Evolutionary conservation across 2,888 invertebrate genomes (phyloP).

Genomic region (Acronicta leporina): DNA sequence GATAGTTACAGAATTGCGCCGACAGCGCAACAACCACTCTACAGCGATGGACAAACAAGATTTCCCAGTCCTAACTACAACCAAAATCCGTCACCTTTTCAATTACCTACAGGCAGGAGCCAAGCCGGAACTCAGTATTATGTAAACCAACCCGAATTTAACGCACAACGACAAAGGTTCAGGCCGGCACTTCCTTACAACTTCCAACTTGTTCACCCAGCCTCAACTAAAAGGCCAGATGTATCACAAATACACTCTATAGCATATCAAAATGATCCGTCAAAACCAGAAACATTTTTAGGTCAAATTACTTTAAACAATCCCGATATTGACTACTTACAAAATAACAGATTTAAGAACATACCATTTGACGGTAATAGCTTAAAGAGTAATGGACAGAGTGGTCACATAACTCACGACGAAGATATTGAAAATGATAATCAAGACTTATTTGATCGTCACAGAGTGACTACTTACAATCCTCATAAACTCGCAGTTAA

Average conservation of each 20-base stretch:
- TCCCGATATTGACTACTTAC: constrained; percentile 86
- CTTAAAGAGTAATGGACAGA: constrained; percentile 82
- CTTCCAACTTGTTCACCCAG: constrained; percentile 82
- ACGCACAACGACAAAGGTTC: constrained; percentile 78
- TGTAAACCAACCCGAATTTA: constrained; percentile 84
- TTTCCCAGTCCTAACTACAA: constrained; percentile 85
- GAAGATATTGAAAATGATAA: constrained; percentile 81
- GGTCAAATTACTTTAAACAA: constrained; percentile 90
- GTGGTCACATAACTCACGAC: constrained; percentile 78
- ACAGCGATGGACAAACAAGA: constrained; percentile 77
- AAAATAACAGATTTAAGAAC: constrained; percentile 83
- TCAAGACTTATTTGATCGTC: constrained; percentile 82
- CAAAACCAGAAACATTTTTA: constrained; percentile 90
- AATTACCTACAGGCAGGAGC: constrained; percentile 84
- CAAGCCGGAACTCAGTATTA: constrained; percentile 83
- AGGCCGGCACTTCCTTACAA: constrained; percentile 82
- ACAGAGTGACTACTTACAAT: constrained; percentile 85
- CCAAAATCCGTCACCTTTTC: constrained; percentile 86
- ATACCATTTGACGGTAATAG: constrained; percentile 86
- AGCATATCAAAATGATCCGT: constrained; percentile 89
- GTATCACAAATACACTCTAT: constrained; percentile 88
- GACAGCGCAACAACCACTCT: constrained; percentile 74
- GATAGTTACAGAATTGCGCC: constrained; percentile 77
- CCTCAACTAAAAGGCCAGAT: constrained; percentile 88
- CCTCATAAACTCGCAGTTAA: constrained; percentile 78